Evolutionary conservation across 2,113 vertebrate genomes (phyloP), one percentile per base, ranked within the genome.

Genomic region (Petaurus breviceps): DNA sequence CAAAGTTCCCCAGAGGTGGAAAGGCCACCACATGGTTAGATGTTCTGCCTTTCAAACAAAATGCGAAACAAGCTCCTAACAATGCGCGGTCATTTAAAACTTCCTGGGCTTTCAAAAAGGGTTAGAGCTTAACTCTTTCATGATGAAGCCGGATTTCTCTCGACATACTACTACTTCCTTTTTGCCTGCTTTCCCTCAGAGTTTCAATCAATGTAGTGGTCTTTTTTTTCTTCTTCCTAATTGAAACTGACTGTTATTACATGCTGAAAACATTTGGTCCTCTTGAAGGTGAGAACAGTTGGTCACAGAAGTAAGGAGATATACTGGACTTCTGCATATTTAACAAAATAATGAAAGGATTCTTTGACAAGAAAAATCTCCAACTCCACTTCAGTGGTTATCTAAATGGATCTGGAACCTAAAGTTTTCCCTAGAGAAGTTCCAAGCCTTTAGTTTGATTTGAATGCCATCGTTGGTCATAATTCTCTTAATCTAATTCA

Each of bases 1-100:
- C 97, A 98, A 98, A 98, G 96, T 97, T 97, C 94, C 94, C 90
- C 90, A 92, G 97, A 95, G 97, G 97, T 97, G 97, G 96, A 97
- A 97, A 98, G 98, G 98, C 97, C 98, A 96, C 51, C 4, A 3
- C 52, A 51, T 43, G 94, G 94, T 98, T 90, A 98, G 97, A 98
- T 95, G 95, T 95, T 97, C 94, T 96, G 97, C 96, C 96, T 98
- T 98, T 98, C 97, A 97, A 97, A 97, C n/a, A 95, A 95, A 95
- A 97, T 84, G 96, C 53, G 1, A 97, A 97, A 98, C 97, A 95
- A 98, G 97, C 96, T 97, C 95, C 94, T 95, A 96, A 97, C 97
- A 97, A 97, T 94, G 55, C 98, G 93, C 89, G 68, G 49, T 96
- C 97, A 97, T 96, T 97, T 95, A 97, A 95, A 96, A 96, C 94